Evolutionary conservation across 2,797 vertebrate species (phyloP).

Genomic region (Rallus crepitans): DNA sequence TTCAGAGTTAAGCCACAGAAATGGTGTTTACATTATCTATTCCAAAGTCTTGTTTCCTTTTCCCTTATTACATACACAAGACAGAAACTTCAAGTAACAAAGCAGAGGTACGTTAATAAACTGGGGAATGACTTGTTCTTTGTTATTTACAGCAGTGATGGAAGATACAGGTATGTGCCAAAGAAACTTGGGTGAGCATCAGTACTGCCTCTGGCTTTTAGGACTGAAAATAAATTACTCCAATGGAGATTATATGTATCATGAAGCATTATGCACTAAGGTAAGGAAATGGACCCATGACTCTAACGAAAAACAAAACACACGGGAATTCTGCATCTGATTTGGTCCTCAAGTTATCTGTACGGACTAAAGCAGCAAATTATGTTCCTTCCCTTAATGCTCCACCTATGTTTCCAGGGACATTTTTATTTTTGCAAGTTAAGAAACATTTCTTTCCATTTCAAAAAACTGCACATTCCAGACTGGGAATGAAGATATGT

Average conservation of each 20-base stretch:
- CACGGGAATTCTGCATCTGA: background rate
- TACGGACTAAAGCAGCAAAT: background rate
- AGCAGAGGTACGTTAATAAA: conserved; percentile 24
- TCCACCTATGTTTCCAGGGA: background rate
- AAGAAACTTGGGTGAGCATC: background rate
- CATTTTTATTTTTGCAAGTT: background rate
- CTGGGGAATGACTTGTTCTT: background rate
- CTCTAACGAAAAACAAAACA: background rate
- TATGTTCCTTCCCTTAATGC: background rate
- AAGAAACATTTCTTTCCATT: background rate
- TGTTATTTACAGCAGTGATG: conserved; percentile 9
- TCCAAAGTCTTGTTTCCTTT: conserved; percentile 61
- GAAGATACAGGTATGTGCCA: background rate
- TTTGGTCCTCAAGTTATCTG: background rate
- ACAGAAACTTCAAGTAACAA: conserved; percentile 47
- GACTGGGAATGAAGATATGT: background rate
- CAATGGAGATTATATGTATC: background rate
- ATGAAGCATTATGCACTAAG: background rate
- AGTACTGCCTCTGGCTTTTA: background rate
- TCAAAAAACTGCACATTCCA: background rate
- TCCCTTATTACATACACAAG: conserved; percentile 26
- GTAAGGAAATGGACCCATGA: background rate
- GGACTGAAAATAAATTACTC: background rate
- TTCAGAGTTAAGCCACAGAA: conserved; percentile 65
- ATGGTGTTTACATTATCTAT: conserved; percentile 28